These are phyloP conservation scores for Brachystomella parvula DNA, from an alignment of 1,140 invertebrate genomes.

Conservation along the genomic window DNA sequence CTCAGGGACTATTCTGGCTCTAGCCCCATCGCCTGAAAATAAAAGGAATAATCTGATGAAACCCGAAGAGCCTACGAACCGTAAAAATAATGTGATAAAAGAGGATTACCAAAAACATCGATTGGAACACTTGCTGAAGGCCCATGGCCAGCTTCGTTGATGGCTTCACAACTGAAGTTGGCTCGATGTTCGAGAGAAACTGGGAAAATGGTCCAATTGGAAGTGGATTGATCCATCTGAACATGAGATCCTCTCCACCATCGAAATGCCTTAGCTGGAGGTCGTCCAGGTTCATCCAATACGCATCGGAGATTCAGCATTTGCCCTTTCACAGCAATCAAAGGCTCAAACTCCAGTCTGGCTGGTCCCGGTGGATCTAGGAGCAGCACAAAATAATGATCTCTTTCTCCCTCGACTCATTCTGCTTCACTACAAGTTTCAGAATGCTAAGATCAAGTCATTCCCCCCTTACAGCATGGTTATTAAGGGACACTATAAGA, in stretches of 20 bases:
- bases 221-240: slow-evolving; percentile 61
- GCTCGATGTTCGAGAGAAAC: slow-evolving; percentile 70
- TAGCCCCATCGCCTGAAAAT: too few relatives aligned
- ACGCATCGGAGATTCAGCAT: slow-evolving; percentile 67
- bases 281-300: slow-evolving; percentile 70
- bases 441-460: too few relatives aligned
- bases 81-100: slow-evolving; percentile 31
- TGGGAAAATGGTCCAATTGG: slow-evolving; percentile 66
- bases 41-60: slow-evolving; percentile 17
- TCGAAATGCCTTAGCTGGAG: slow-evolving; percentile 60
- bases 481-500: too few relatives aligned
- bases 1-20: background rate
- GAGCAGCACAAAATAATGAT: slow-evolving; percentile 23
- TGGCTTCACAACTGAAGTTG: slow-evolving; percentile 77
- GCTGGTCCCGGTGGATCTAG: slow-evolving; percentile 67
- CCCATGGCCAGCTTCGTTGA: slow-evolving; percentile 71
- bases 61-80: slow-evolving; percentile 5
- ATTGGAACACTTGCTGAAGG: slow-evolving; percentile 60
- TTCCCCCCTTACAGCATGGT: too few relatives aligned
- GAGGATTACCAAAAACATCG: slow-evolving; percentile 62
- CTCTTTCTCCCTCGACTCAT: background rate
- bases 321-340: slow-evolving; percentile 66
- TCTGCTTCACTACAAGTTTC: background rate
- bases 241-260: slow-evolving; percentile 68
- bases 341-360: slow-evolving; percentile 59